phyloP scores from a whole-genome alignment of 2,113 vertebrate species.

The Prionailurus bengalensis region DNA sequence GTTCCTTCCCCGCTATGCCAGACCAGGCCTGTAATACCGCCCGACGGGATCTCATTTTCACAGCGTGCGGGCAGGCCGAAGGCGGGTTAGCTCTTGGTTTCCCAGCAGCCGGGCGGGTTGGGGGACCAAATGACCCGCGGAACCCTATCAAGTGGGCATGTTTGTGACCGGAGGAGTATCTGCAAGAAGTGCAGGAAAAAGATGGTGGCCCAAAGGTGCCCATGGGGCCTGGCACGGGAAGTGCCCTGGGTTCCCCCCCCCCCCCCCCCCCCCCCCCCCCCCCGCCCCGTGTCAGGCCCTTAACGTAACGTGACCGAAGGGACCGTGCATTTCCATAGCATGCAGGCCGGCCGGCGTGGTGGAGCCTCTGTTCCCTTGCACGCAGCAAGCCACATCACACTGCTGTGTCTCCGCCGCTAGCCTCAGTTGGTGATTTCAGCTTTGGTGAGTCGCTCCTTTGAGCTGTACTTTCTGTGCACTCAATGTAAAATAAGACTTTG shows the following conservation, averaged over 20 bases:
- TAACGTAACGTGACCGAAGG: neutral
- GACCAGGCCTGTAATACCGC: neutral
- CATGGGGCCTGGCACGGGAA: neutral
- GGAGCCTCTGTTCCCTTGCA: neutral
- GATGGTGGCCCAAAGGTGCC: neutral
- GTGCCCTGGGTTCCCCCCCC: neutral
- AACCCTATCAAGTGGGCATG: neutral
- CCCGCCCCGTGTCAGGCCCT: neutral
- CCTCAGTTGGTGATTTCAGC: neutral
- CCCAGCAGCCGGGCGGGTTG: neutral
- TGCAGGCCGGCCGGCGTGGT: neutral
- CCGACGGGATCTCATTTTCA: neutral
- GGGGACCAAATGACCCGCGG: neutral
- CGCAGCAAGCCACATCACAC: neutral
- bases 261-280: too few relatives aligned
- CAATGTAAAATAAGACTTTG: constrained; percentile 30
- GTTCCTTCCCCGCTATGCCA: neutral
- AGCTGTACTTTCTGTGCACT: neutral
- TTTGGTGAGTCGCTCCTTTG: neutral
- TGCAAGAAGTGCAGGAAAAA: neutral
- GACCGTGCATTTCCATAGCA: neutral
- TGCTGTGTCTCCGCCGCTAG: neutral
- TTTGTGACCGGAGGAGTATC: neutral
- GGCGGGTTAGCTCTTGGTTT: neutral
- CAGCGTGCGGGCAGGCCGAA: neutral